Conservation (phyloP, 2,113 vertebrate species). For the Daubentonia madagascariensis region DNA sequence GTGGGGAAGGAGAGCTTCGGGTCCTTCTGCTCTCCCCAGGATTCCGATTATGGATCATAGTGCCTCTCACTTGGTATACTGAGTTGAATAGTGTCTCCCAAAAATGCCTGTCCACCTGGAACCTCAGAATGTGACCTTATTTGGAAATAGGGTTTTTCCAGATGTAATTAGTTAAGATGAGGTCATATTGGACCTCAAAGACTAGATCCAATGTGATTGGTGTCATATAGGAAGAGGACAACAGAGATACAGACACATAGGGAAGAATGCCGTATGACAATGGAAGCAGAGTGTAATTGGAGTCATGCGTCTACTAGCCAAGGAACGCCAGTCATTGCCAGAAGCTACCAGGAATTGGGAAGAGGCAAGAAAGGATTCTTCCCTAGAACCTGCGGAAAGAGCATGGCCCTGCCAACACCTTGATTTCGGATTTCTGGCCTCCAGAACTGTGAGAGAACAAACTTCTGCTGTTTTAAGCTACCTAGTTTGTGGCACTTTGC, state of each 20-base stretch:
- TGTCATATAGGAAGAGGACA: background rate
- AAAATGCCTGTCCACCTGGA: background rate
- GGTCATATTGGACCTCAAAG: background rate
- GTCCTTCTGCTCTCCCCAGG: background rate
- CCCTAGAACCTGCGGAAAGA: background rate
- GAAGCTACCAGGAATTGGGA: background rate
- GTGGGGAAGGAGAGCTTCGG: background rate
- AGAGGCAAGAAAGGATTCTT: background rate
- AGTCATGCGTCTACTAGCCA: background rate
- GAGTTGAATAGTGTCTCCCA: background rate
- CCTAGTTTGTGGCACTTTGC: no score
- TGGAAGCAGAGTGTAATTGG: background rate
- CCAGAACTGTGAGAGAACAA: no score
- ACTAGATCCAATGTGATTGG: background rate
- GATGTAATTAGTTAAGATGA: background rate
- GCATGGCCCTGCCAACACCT: background rate
- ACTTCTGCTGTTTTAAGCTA: no score
- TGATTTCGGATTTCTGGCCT: no score
- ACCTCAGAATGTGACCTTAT: background rate
- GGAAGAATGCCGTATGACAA: background rate
- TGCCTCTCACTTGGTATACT: background rate
- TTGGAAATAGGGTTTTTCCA: background rate
- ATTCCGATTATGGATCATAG: no score
- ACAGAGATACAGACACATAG: background rate
- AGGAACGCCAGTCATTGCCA: background rate